A percentile compares a stretch with the other conserved stretches of the same genome.
phyloP scores from a whole-genome alignment of 2,888 invertebrate species.

The Dolomedes plantarius region DNA sequence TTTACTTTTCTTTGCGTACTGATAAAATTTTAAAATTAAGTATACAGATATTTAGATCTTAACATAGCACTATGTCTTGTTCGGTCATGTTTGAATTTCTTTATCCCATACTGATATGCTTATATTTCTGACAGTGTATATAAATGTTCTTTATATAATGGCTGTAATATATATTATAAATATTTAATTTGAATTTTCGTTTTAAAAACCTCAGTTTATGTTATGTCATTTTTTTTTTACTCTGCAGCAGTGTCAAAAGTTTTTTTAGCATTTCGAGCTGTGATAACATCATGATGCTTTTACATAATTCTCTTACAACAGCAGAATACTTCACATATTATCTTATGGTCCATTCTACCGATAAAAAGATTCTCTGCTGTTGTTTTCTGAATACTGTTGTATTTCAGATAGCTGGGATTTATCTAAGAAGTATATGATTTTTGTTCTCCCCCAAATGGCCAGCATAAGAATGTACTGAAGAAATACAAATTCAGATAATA shows the following conservation, averaged over 20 bases:
- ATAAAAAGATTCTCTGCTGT: constrained; percentile 6
- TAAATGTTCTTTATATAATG: background rate
- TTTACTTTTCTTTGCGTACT: constrained; percentile 8
- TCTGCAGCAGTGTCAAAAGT: background rate
- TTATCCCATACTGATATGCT: constrained; percentile 1
- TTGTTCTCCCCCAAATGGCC: constrained; percentile 14
- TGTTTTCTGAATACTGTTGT: constrained; percentile 29
- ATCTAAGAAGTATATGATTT: constrained; percentile 33
- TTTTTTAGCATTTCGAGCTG: background rate
- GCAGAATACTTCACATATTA: background rate
- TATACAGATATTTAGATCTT: constrained; percentile 3
- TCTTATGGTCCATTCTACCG: background rate
- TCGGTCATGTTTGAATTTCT: constrained; percentile 35
- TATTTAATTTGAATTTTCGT: no score
- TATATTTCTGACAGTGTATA: background rate
- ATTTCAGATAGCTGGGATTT: constrained; percentile 35
- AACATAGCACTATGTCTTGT: background rate
- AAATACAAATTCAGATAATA: constrained; percentile 14
- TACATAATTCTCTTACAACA: background rate
- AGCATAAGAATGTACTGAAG: constrained; percentile 23
- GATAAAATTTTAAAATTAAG: background rate
- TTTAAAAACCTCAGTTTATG: background rate
- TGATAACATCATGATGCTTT: background rate
- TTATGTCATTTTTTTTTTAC: background rate
- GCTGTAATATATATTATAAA: background rate